phyloP scores from a whole-genome alignment of 2,113 vertebrate species.

The Thunnus maccoyii region DNA sequence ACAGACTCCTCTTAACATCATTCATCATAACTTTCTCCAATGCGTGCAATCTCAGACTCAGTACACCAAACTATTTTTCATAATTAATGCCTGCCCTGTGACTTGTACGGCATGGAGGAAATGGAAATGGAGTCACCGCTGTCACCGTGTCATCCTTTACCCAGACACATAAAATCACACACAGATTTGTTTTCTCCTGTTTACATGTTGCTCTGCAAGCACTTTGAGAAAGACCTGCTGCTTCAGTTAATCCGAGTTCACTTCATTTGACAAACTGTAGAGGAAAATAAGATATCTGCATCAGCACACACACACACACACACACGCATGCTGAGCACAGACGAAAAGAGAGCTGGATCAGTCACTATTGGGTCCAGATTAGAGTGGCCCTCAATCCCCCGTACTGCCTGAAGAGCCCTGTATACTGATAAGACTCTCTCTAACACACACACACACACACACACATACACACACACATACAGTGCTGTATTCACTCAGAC shows the following conservation, averaged over 20 bases:
- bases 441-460: slow-evolving; percentile 2
- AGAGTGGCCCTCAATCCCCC: slow-evolving; percentile 60
- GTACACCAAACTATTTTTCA: slow-evolving; percentile 59
- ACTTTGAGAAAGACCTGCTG: slow-evolving; percentile 51
- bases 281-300: slow-evolving; percentile 28
- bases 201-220: slow-evolving; percentile 54
- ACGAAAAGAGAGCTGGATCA: slow-evolving; percentile 62
- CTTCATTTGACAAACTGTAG: slow-evolving; percentile 46
- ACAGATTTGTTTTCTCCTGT: slow-evolving; percentile 45
- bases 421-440: slow-evolving; percentile 55
- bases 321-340: slow-evolving; percentile 8
- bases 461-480: slow-evolving; percentile 13
- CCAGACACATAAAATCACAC: slow-evolving; percentile 32
- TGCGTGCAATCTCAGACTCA: slow-evolving; percentile 42
- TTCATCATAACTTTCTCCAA: slow-evolving; percentile 50
- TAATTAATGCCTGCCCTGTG: slow-evolving; percentile 66
- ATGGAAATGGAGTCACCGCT: slow-evolving; percentile 51
- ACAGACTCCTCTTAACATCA: slow-evolving; percentile 54
- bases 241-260: slow-evolving; percentile 42
- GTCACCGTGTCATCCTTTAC: slow-evolving; percentile 59
- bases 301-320: neutral
- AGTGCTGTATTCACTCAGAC: neutral
- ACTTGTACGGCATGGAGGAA: slow-evolving; percentile 47
- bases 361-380: slow-evolving; percentile 69
- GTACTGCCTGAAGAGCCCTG: slow-evolving; percentile 52